Percentiles rank a stretch among this genome's conserved stretches.
These are phyloP conservation scores for Coregonus suidteri DNA, from an alignment of 2,797 vertebrate genomes.

Conservation along the genomic window DNA sequence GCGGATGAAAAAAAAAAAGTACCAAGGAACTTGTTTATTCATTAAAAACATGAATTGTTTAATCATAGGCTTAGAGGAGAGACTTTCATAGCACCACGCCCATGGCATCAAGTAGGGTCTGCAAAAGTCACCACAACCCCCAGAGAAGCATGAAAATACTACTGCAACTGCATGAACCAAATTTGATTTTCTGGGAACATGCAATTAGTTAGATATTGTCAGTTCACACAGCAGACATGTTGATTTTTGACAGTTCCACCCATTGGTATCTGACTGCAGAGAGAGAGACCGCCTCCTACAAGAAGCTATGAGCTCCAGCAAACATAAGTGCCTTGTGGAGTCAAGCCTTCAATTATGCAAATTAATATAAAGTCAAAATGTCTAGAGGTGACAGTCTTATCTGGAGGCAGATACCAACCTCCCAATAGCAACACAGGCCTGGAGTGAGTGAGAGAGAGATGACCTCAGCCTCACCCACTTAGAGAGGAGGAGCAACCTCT, in stretches of 20 bases:
- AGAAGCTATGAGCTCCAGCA: neutral
- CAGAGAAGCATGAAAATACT: neutral
- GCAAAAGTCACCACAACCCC: neutral
- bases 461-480: neutral
- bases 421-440: slow-evolving; percentile 30
- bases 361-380: neutral
- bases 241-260: neutral
- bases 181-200: neutral
- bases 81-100: neutral
- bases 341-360: neutral
- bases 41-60: neutral
- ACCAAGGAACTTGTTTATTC: neutral
- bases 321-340: neutral
- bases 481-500: slow-evolving; percentile 15
- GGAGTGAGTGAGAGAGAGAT: slow-evolving; percentile 14
- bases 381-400: neutral
- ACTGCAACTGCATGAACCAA: neutral
- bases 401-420: slow-evolving; percentile 12
- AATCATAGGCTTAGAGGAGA: neutral
- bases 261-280: slow-evolving; percentile 4
- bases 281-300: neutral
- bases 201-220: slow-evolving; percentile 1
- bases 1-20: neutral
- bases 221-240: neutral
- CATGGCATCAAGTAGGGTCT: neutral